These are phyloP conservation scores for Leptopilina drosophilae DNA, from an alignment of 2,888 invertebrate species.

Conservation along the genomic window DNA sequence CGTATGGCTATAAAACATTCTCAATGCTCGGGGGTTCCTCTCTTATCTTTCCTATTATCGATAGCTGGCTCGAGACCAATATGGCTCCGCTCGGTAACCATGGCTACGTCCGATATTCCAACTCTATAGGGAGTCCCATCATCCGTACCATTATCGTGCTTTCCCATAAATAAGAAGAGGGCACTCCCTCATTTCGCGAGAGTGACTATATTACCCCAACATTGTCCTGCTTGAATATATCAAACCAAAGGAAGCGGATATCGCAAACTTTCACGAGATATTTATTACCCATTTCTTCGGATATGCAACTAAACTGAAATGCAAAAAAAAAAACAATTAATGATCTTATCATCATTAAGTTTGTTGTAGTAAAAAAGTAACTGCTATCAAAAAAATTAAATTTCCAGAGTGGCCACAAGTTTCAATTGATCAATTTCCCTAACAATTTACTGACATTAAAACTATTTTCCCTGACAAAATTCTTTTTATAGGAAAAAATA, in stretches of 20 bases:
- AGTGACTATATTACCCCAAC: conserved; percentile 49
- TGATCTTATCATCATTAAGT: too few relatives aligned
- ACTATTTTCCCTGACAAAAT: too few relatives aligned
- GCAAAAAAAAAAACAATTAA: too few relatives aligned
- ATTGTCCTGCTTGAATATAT: conserved; percentile 22
- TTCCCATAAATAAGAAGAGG: conserved; percentile 71
- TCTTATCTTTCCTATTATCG: conserved; percentile 77
- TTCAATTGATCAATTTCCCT: too few relatives aligned
- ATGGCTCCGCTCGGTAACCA: conserved; percentile 68
- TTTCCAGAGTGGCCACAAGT: too few relatives aligned
- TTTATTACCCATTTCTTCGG: conserved; percentile 11
- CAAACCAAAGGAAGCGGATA: conserved; percentile 16
- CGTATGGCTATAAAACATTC: conserved; percentile 61
- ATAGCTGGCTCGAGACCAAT: conserved; percentile 74
- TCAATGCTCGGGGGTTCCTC: conserved; percentile 47
- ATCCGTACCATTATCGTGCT: conserved; percentile 73
- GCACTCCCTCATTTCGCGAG: conserved; percentile 58
- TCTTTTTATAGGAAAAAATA: too few relatives aligned
- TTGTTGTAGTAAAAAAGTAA: too few relatives aligned
- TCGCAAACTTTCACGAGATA: conserved; percentile 23
- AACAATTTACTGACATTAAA: too few relatives aligned
- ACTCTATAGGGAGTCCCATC: conserved; percentile 68
- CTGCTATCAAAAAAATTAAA: too few relatives aligned
- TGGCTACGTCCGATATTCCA: conserved; percentile 64
- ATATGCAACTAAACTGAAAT: too few relatives aligned